A percentile compares a stretch with the other conserved stretches of the same genome.
Conservation (phyloP, 2,797 vertebrate species). For the Lindbergichthys nudifrons region DNA sequence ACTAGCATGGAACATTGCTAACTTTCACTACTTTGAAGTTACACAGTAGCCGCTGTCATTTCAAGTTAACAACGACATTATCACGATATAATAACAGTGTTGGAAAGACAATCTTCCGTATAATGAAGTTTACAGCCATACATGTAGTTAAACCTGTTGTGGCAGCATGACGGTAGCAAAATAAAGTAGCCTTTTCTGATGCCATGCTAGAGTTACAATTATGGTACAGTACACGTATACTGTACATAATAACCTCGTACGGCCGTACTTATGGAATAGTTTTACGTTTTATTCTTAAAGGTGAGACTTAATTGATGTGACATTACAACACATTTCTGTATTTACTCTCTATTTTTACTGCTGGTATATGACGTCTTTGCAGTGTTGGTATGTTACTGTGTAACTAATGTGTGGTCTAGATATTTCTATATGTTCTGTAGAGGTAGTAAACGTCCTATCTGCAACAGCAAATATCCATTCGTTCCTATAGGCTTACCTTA, state of each 20-base stretch:
- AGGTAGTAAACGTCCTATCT: neutral
- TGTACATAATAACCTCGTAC: neutral
- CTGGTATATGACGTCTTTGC: neutral
- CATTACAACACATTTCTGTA: neutral
- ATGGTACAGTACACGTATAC: neutral
- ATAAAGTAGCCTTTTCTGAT: conserved; percentile 2
- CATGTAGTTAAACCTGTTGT: neutral
- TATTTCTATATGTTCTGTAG: neutral
- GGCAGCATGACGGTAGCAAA: neutral
- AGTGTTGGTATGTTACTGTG: neutral
- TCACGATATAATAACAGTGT: neutral
- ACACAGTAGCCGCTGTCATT: conserved; percentile 11
- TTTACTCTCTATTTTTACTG: neutral
- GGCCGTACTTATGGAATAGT: no score
- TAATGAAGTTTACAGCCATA: neutral
- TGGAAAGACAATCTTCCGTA: neutral
- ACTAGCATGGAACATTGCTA: conserved; percentile 53
- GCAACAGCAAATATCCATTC: neutral
- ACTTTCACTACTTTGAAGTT: conserved; percentile 23
- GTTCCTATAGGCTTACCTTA: neutral
- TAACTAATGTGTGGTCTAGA: neutral
- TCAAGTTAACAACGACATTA: neutral
- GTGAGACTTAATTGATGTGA: neutral
- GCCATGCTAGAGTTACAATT: conserved; percentile 3
- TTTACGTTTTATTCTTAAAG: neutral